Evolutionary conservation across 37 sponge, comb jelly and placozoan species (phyloP).

Genomic region (Cladorhizidae sp.): DNA sequence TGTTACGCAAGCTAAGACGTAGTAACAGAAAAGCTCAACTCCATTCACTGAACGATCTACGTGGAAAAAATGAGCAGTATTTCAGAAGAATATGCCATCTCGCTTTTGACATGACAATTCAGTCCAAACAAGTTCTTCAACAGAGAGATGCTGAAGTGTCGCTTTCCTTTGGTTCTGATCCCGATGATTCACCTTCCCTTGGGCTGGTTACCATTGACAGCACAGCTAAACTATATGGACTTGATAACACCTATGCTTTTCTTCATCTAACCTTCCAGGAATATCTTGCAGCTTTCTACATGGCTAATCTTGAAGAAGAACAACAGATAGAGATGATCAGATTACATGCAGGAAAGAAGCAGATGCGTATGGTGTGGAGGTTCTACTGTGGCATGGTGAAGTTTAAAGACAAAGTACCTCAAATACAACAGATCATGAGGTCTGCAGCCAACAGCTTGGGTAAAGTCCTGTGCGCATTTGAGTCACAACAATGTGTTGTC

Average conservation of each 20-base stretch:
- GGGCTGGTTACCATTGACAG: constrained; percentile 11
- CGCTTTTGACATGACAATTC: not conserved
- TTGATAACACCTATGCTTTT: constrained; percentile 12
- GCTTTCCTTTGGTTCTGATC: not conserved
- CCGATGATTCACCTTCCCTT: not conserved
- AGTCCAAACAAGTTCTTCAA: not conserved
- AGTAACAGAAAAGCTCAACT: not conserved
- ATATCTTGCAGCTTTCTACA: no score
- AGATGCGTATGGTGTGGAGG: constrained; percentile 49
- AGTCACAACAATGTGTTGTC: constrained; percentile 10
- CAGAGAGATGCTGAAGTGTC: not conserved
- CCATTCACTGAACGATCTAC: not conserved
- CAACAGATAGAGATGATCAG: no score
- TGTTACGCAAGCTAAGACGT: not conserved
- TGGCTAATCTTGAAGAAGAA: not conserved
- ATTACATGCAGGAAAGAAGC: no score
- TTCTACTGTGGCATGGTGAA: constrained; percentile 50
- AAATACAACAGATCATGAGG: not conserved
- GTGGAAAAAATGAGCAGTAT: not conserved
- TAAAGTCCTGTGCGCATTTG: constrained; percentile 33
- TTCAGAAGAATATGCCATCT: no score
- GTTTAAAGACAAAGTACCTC: not conserved
- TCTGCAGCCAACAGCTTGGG: not conserved
- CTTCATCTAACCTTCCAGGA: no score
- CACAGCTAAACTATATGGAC: not conserved